Evolutionary conservation across 2,888 invertebrate species (phyloP).

Genomic region (Adelognathus sp.): DNA sequence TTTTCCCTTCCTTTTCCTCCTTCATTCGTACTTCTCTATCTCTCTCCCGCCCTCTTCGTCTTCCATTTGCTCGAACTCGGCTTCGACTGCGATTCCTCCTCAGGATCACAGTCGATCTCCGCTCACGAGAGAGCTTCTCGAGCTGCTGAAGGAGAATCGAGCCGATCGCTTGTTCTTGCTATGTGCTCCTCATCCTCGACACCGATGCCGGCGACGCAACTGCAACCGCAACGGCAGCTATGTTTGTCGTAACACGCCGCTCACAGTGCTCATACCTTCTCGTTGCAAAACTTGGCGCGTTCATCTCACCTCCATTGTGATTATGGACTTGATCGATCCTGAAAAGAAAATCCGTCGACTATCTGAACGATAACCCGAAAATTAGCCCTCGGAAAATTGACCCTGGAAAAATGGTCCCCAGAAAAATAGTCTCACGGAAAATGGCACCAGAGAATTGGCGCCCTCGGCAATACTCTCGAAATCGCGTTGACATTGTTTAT

Average conservation of each 20-base stretch:
- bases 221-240: constrained; percentile 24
- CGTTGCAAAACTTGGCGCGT: no score
- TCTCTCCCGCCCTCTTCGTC: constrained; percentile 21
- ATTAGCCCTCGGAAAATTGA: no score
- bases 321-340: no score
- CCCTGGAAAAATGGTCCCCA: no score
- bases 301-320: no score
- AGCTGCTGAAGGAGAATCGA: constrained; percentile 39
- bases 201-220: constrained; percentile 38
- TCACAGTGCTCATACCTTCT: constrained; percentile 26
- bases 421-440: no score
- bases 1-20: constrained; percentile 5
- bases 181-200: constrained; percentile 24
- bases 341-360: no score
- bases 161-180: constrained; percentile 38
- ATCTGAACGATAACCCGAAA: no score
- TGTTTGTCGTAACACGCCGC: constrained; percentile 45
- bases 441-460: no score
- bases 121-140: constrained; percentile 20
- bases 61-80: constrained; percentile 35
- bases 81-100: constrained; percentile 30
- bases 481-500: no score
- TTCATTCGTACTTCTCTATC: constrained; percentile 18
- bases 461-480: no score
- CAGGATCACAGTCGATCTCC: constrained; percentile 40